These are phyloP conservation scores for Neosilurus hyrtlii DNA, from an alignment of 2,797 vertebrate species.

Conservation along the genomic window DNA sequence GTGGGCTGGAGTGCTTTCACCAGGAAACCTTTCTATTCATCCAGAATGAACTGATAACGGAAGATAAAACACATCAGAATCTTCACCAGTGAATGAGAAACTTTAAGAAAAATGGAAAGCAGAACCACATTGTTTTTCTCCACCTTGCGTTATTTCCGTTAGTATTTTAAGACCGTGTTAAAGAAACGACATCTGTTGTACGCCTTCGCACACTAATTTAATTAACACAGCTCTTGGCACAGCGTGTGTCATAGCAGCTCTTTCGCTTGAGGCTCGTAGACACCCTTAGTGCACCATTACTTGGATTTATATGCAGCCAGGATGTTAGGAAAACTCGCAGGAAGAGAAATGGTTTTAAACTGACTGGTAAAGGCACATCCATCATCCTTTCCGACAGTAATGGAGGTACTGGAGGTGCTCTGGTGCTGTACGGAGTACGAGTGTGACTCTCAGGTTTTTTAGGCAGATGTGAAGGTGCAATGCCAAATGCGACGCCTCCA, in stretches of 20 bases:
- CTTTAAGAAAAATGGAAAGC: not conserved
- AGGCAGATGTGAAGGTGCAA: conserved; percentile 11
- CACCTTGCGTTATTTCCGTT: not conserved
- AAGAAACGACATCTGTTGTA: conserved; percentile 49
- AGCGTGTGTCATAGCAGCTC: conserved; percentile 45
- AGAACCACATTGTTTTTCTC: conserved; percentile 18
- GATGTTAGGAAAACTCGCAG: conserved; percentile 29
- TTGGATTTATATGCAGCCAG: conserved; percentile 35
- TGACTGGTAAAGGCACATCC: conserved; percentile 6
- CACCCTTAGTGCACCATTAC: conserved; percentile 15
- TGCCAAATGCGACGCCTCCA: not conserved
- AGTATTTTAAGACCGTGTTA: conserved; percentile 44
- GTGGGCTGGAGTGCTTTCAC: no score
- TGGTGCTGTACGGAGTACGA: not conserved
- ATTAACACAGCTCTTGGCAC: conserved; percentile 47
- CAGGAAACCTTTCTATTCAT: no score
- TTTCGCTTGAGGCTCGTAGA: conserved; percentile 29
- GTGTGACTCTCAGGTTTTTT: not conserved
- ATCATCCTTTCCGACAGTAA: conserved; percentile 14
- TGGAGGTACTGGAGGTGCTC: not conserved
- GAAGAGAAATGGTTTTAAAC: conserved; percentile 16
- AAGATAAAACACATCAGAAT: no score
- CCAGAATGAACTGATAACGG: no score
- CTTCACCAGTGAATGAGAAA: no score
- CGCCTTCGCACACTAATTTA: conserved; percentile 32